A percentile compares a stretch with the other conserved stretches of the same genome.
Conservation (phyloP, 2,888 invertebrate species). For the Diogma glabrata region DNA sequence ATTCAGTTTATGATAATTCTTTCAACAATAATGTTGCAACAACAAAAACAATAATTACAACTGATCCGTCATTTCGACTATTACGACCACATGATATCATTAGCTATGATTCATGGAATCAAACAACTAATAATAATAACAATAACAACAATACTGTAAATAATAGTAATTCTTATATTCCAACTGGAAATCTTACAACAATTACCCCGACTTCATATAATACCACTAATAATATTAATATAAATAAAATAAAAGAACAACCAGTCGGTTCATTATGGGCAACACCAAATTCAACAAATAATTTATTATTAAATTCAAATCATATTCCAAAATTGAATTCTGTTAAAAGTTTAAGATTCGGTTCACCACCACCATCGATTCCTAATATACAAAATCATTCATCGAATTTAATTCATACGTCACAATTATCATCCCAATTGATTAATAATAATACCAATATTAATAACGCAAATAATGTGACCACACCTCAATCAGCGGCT, state of each 20-base stretch:
- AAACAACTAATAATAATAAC: not conserved
- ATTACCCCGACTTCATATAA: not conserved
- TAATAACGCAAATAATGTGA: slow-evolving; percentile 4
- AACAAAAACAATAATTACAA: slow-evolving; percentile 13
- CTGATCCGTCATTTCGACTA: slow-evolving; percentile 13
- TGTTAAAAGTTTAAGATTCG: slow-evolving; percentile 11
- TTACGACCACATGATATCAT: slow-evolving; percentile 23
- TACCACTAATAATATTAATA: not conserved
- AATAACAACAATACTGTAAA: not conserved
- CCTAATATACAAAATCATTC: slow-evolving; percentile 12
- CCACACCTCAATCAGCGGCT: slow-evolving; percentile 29
- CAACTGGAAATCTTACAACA: not conserved
- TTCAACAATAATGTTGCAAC: not conserved
- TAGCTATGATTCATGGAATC: slow-evolving; percentile 24
- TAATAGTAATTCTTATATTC: slow-evolving; percentile 7
- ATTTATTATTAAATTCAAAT: slow-evolving; percentile 10
- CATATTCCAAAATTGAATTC: slow-evolving; percentile 11
- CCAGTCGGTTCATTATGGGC: slow-evolving; percentile 20
- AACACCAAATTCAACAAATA: slow-evolving; percentile 12
- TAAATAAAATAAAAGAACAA: slow-evolving; percentile 10
- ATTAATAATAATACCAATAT: slow-evolving; percentile 1
- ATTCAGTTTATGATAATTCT: not conserved
- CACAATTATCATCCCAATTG: slow-evolving; percentile 7
- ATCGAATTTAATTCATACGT: not conserved
- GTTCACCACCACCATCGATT: slow-evolving; percentile 14